Percentiles rank a stretch among this genome's conserved stretches.
These are phyloP conservation scores for Tiliacea citrago DNA, from an alignment of 2,888 invertebrate genomes.

Conservation along the genomic window DNA sequence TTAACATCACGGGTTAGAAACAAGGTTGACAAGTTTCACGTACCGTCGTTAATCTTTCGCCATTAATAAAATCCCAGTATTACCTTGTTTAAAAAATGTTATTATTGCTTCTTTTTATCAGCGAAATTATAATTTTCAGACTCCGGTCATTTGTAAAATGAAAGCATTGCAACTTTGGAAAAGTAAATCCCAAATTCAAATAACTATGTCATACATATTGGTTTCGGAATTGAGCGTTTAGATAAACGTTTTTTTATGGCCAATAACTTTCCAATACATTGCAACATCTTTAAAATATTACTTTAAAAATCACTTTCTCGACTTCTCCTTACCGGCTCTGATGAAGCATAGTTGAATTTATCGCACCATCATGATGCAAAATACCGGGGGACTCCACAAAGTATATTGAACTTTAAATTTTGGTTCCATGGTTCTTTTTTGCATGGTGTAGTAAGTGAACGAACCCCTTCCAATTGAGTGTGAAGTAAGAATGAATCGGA, in stretches of 20 bases:
- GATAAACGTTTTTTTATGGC: slow-evolving; percentile 50
- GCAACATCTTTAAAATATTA: slow-evolving; percentile 62
- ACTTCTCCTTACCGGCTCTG: slow-evolving; percentile 54
- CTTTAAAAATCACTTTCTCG: slow-evolving; percentile 60
- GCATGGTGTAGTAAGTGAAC: neutral
- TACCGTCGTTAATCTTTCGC: no score
- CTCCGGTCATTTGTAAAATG: no score
- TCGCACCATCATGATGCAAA: slow-evolving; percentile 66
- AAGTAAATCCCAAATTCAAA: neutral
- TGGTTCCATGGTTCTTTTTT: slow-evolving; percentile 21
- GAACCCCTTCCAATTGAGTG: slow-evolving; percentile 75
- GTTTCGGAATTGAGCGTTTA: slow-evolving; percentile 32
- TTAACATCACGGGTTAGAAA: no score
- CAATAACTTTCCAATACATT: slow-evolving; percentile 62
- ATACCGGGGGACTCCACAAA: slow-evolving; percentile 20
- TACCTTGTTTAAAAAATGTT: no score
- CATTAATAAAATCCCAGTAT: no score
- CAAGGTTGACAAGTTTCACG: no score
- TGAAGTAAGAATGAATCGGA: slow-evolving; percentile 77
- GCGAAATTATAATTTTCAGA: no score
- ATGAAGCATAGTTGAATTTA: slow-evolving; percentile 68
- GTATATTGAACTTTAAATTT: slow-evolving; percentile 23
- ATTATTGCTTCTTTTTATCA: no score
- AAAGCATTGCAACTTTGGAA: no score
- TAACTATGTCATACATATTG: slow-evolving; percentile 42